phyloP scores from a whole-genome alignment of 2,888 invertebrate species.

The Drosophila anceps region DNA sequence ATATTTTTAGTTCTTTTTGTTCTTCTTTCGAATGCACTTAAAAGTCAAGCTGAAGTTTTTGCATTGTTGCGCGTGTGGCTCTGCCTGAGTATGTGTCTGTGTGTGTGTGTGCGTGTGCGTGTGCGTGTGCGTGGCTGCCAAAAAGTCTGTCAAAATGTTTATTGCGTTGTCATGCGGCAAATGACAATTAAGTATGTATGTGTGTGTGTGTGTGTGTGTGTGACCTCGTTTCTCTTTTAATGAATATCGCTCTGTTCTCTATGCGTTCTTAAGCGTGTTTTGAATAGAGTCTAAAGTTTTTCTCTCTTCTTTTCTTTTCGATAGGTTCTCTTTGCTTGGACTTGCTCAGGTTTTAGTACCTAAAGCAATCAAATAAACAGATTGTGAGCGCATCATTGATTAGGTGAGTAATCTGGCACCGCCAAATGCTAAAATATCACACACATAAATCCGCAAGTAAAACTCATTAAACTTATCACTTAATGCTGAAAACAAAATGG shows the following conservation, averaged over 20 bases:
- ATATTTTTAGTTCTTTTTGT: conserved; percentile 9
- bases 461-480: conserved; percentile 65
- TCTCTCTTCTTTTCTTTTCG: not conserved
- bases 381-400: conserved; percentile 33
- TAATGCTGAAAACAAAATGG: conserved; percentile 52
- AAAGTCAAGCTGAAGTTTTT: conserved; percentile 50
- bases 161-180: conserved; percentile 43
- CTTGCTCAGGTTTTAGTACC: conserved; percentile 1
- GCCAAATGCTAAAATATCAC: conserved; percentile 14
- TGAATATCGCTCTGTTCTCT: not conserved
- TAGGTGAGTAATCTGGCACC: conserved; percentile 42
- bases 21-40: conserved; percentile 41
- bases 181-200: conserved; percentile 27
- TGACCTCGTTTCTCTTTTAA: not conserved
- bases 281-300: not conserved
- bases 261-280: not conserved
- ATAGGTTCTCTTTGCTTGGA: not conserved
- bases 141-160: conserved; percentile 47
- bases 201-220: not conserved
- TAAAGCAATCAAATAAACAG: conserved; percentile 39
- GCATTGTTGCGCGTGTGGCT: conserved; percentile 38
- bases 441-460: conserved; percentile 40
- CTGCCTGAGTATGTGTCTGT: conserved; percentile 15
- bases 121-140: conserved; percentile 15
- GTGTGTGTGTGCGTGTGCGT: conserved; percentile 8